These are phyloP conservation scores for Ceratoteleas bidentatus DNA, from an alignment of 1,140 invertebrate genomes.

Conservation along the genomic window DNA sequence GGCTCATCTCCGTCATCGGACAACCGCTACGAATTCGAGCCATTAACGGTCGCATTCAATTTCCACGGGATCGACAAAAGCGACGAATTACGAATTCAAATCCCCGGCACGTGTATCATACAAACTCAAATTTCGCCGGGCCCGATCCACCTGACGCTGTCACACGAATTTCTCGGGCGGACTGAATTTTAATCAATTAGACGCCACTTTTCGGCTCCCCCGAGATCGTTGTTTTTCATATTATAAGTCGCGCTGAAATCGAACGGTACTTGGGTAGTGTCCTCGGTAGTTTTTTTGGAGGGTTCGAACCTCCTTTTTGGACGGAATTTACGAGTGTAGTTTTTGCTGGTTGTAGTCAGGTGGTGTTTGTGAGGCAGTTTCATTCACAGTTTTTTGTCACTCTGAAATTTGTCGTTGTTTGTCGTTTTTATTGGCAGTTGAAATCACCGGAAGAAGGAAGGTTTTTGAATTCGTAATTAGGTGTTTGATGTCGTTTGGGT, in stretches of 20 bases:
- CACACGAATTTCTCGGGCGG: conserved; percentile 46
- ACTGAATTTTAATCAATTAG: conserved; percentile 55
- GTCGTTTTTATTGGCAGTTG: no score
- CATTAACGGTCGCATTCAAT: conserved; percentile 77
- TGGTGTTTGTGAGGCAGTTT: no score
- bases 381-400: no score
- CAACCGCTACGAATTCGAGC: conserved; percentile 68
- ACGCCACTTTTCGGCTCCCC: conserved; percentile 6
- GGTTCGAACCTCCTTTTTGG: no score
- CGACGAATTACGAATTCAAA: conserved; percentile 77
- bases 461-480: no score
- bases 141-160: conserved; percentile 68
- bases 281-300: neutral
- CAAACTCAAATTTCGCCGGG: conserved; percentile 70
- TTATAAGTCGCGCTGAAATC: neutral
- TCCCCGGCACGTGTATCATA: conserved; percentile 73
- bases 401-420: no score
- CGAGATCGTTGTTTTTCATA: conserved; percentile 4
- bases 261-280: conserved; percentile 5
- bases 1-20: conserved; percentile 66
- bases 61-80: conserved; percentile 76
- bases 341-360: no score
- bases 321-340: no score
- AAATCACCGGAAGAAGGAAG: no score
- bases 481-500: no score